Evolutionary conservation across 2,113 vertebrate species (phyloP).

Genomic region (Melanerpes formicivorus): DNA sequence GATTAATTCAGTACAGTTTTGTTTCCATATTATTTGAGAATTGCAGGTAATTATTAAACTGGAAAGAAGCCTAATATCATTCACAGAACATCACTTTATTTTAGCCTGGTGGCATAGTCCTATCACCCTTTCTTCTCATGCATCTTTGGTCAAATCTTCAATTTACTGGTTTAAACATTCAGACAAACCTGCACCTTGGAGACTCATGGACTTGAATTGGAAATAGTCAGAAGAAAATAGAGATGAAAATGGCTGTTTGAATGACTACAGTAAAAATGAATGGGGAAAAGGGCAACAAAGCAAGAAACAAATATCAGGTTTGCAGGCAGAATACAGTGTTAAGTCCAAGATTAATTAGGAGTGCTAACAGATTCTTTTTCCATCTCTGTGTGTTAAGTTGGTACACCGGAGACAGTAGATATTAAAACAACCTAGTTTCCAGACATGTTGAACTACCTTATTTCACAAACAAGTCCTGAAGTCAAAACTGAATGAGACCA

Average conservation of each 20-base stretch:
- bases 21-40: background rate
- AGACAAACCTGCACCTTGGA: background rate
- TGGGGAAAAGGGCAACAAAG: background rate
- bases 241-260: background rate
- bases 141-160: background rate
- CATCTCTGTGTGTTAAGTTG: background rate
- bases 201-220: background rate
- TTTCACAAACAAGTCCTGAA: slow-evolving; percentile 15
- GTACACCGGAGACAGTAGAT: background rate
- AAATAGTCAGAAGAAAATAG: background rate
- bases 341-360: background rate
- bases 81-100: background rate
- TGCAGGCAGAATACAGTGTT: background rate
- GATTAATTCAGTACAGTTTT: background rate
- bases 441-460: background rate
- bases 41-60: background rate
- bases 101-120: background rate
- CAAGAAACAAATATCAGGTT: background rate
- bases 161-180: background rate
- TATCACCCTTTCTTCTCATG: background rate
- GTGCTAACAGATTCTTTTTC: background rate
- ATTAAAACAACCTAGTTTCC: background rate
- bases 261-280: background rate
- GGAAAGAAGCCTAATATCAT: background rate
- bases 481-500: background rate